Evolutionary conservation across 2,113 vertebrate genomes (phyloP), one percentile per base, ranked within the genome.

Genomic region (Eublepharis macularius): DNA sequence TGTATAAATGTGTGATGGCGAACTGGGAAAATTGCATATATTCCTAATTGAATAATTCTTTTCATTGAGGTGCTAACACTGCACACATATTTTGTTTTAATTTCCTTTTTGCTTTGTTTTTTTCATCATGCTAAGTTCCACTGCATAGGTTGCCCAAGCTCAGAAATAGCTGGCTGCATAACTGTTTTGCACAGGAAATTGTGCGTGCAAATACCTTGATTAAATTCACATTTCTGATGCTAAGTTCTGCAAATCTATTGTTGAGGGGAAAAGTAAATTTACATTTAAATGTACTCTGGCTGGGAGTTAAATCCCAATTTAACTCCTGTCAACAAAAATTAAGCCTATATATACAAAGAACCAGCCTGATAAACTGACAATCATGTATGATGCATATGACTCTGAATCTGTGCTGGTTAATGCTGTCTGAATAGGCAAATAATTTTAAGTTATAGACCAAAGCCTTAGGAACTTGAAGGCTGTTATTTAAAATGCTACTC

Each of bases 311-410:
- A 95, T 92, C 88, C 74, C 82, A 96, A 92, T 95, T 96, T 95
- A 95, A 80, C 24, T 74, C 82, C 82, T 95, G 93, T 95, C 94
- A 96, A 96, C 86, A 94, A 91, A 94, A 96, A 91, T 94, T 94
- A 95, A 92, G 86, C 24, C 92, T 94, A 81, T 84, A 89, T 89
- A 87, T 91, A 91, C 86, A 95, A 84, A 93, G 84, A 80, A 83
- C 74, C 89, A 77, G 32, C 84, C 43, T 83, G 86, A 80, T 81
- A 60, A 92, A 92, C 91, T 94, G 91, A 91, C 87, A 90, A 87
- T 95, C 89, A 91, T 76, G 54, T 89, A 83, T 92, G 88, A 92
- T 92, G 73, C 73, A 88, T 91, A 72, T 90, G 86, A 90, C 89
- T 95, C 93, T 87, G 87, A 94, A 92, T 90, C 45, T 89, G 80